These are phyloP conservation scores for Hemicordylus capensis DNA, from an alignment of 2,113 vertebrate species.

Conservation along the genomic window DNA sequence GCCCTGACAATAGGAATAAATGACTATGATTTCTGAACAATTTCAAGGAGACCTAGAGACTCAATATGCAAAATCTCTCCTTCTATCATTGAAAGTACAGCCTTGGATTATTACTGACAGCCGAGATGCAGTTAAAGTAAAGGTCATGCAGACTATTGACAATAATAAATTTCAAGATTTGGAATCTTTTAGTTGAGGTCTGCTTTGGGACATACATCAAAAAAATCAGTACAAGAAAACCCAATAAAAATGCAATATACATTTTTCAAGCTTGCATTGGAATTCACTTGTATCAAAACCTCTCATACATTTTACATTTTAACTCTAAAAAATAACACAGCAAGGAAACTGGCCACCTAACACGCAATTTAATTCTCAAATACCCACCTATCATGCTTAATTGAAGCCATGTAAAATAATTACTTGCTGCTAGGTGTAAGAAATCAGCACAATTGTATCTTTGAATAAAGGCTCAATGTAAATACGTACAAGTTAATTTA, in stretches of 20 bases:
- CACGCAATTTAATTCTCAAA: slow-evolving; percentile 32
- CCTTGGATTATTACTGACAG: slow-evolving; percentile 86
- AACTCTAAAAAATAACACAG: slow-evolving; percentile 44
- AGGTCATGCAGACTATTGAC: slow-evolving; percentile 80
- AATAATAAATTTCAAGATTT: slow-evolving; percentile 83
- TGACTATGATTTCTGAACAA: slow-evolving; percentile 77
- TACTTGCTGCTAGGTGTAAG: slow-evolving; percentile 37
- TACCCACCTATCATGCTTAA: slow-evolving; percentile 4
- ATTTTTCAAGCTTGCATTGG: slow-evolving; percentile 60
- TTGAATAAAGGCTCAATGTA: slow-evolving; percentile 49
- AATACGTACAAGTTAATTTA: slow-evolving; percentile 37
- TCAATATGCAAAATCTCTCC: slow-evolving; percentile 83
- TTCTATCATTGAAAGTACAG: slow-evolving; percentile 80
- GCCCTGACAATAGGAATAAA: slow-evolving; percentile 85
- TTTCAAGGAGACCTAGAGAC: slow-evolving; percentile 82
- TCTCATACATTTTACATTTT: slow-evolving; percentile 21
- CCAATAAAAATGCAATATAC: slow-evolving; percentile 48
- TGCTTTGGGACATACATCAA: slow-evolving; percentile 68
- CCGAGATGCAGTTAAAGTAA: slow-evolving; percentile 79
- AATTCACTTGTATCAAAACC: slow-evolving; percentile 36
- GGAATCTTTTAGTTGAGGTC: slow-evolving; percentile 76
- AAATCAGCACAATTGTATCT: not conserved
- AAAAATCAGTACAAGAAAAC: slow-evolving; percentile 34
- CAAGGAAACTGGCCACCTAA: slow-evolving; percentile 32
- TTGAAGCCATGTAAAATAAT: slow-evolving; percentile 44